Base-by-base conservation (phyloP, 2,113 vertebrate species). In the Scytalopus superciliaris region DNA sequence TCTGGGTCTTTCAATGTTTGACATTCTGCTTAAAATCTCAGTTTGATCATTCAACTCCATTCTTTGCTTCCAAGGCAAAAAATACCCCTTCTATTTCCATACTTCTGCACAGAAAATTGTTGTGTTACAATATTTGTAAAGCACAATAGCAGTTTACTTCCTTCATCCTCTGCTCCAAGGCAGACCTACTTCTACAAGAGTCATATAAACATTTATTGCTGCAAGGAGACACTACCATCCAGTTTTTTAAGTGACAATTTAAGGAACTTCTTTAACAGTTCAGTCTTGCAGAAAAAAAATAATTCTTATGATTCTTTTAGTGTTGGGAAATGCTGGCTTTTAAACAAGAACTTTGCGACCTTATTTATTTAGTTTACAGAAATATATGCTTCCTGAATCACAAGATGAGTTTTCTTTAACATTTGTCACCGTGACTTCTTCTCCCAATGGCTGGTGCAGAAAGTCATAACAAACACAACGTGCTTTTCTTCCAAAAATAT, bases 401-500 rank as follows among this genome's bases (percentile, higher is more conserved):
- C 77, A 82, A 74, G 45, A 44, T 44, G 55, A 30, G 12, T 69
- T 93, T 92, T 62, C 84, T 89, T 80, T 63, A 91, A 52, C 12
- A 45, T 70, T 53, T 57, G 59, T 72, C 60, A 37, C 31, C 49
- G 27, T 24, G 67, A 83, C 23, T 40, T 78, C 68, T 75, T 89
- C 40, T 79, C 21, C 10, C 44, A 94, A 7, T 8, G 62, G 62
- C 74, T 87, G 74, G 42, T 84, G 77, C 72, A 96, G 70, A 91
- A 87, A 96, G 78, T 78, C 9, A 2, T 30, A 92, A 69, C 28
- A 91, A 88, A 72, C 8, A 24, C 27, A 93, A 35, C 11, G 12
- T 70, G 28, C 44, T 93, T 90, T 94, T 81, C 74, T 73, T 92
- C 72, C 74, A 93, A 74, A 95, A 87, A 56, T 50, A 89, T 10